phyloP scores from a whole-genome alignment of 2,888 invertebrate genomes.

The Lasiommata megera region DNA sequence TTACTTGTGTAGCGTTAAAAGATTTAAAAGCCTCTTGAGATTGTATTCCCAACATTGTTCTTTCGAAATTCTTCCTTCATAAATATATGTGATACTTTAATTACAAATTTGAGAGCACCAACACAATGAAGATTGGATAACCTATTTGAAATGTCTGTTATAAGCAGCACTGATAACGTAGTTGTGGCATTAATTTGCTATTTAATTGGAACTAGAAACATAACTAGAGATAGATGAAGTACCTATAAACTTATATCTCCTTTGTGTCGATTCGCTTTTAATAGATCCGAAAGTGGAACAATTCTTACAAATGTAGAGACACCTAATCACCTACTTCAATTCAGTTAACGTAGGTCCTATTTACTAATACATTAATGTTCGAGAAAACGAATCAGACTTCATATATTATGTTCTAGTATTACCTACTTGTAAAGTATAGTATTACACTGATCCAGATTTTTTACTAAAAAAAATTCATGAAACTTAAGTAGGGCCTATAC shows the following conservation, averaged over 20 bases:
- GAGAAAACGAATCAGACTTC: too few relatives aligned
- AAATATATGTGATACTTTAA: background rate
- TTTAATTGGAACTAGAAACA: constrained; percentile 22
- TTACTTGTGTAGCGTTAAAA: constrained; percentile 13
- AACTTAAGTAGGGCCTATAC: too few relatives aligned
- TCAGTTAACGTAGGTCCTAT: background rate
- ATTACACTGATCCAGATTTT: too few relatives aligned
- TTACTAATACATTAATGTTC: too few relatives aligned
- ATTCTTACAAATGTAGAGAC: background rate
- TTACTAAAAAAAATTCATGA: too few relatives aligned
- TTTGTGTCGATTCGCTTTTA: constrained; percentile 5
- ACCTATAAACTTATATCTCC: constrained; percentile 2
- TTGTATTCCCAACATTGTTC: background rate
- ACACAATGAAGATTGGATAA: constrained; percentile 17
- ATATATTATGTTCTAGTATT: too few relatives aligned
- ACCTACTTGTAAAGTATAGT: too few relatives aligned
- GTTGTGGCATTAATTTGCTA: constrained; percentile 19
- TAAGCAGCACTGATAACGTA: constrained; percentile 20
- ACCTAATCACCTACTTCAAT: background rate
- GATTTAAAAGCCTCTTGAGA: constrained; percentile 1
- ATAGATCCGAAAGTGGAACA: background rate
- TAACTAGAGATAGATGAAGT: background rate
- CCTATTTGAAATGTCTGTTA: constrained; percentile 24
- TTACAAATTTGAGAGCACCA: constrained; percentile 1
- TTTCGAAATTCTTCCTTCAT: background rate